phyloP scores from a whole-genome alignment of 2,113 vertebrate species.

The Hippocampus guttulatus region DNA sequence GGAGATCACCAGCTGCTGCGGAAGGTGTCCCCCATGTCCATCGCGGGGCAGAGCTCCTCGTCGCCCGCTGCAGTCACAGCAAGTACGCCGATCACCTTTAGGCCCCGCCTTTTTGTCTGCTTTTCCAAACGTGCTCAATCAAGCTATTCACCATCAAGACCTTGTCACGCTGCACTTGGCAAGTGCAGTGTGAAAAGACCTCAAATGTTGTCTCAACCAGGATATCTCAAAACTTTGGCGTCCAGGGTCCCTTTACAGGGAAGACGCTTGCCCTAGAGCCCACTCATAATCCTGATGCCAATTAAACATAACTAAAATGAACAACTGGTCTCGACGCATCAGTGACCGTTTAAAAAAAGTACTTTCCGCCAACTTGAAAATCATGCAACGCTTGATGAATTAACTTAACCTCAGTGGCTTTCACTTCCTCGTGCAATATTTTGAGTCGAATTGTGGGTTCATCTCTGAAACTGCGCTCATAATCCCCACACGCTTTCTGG shows the following conservation, averaged over 20 bases:
- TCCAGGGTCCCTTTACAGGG: neutral
- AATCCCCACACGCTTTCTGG: constrained; percentile 18
- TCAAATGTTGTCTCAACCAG: neutral
- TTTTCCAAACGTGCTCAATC: neutral
- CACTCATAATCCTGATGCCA: too few relatives aligned
- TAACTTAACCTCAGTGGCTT: neutral
- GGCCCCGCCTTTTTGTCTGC: neutral
- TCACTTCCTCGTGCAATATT: neutral
- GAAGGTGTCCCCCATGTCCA: constrained; percentile 87
- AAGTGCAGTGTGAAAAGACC: too few relatives aligned
- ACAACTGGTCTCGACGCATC: neutral
- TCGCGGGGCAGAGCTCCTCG: constrained; percentile 76
- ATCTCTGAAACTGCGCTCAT: constrained; percentile 7
- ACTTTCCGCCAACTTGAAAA: neutral
- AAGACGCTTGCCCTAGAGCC: too few relatives aligned
- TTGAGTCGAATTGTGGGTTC: neutral
- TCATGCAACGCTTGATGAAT: neutral
- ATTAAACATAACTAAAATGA: neutral
- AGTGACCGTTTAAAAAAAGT: neutral
- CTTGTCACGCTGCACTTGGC: too few relatives aligned
- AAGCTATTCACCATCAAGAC: neutral
- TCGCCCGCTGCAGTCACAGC: constrained; percentile 62
- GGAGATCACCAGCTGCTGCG: constrained; percentile 74
- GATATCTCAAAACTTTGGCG: neutral
- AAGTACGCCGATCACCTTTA: constrained; percentile 74